Percentiles rank a stretch among this genome's conserved stretches.
These are phyloP conservation scores for Bombus impatiens DNA, from an alignment of 1,140 invertebrate genomes.

Conservation along the genomic window DNA sequence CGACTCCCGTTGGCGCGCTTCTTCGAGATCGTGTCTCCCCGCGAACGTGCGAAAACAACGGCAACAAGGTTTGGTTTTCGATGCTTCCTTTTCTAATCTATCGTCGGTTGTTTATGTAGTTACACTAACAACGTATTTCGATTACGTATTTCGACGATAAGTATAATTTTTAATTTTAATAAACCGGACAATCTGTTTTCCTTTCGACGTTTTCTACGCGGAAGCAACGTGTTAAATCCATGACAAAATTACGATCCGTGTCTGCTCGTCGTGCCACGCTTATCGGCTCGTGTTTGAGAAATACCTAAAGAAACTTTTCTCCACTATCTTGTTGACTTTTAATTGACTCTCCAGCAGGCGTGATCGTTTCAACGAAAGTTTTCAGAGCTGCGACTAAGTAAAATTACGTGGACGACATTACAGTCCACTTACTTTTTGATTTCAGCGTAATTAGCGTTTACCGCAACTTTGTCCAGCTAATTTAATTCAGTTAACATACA, in stretches of 20 bases:
- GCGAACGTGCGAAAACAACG: no score
- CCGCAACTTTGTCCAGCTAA: neutral
- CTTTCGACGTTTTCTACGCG: neutral
- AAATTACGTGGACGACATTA: slow-evolving; percentile 19
- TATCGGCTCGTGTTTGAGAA: slow-evolving; percentile 10
- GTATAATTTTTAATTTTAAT: no score
- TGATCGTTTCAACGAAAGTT: slow-evolving; percentile 17
- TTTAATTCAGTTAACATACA: neutral
- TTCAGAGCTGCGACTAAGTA: slow-evolving; percentile 11
- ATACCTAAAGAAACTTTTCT: slow-evolving; percentile 2
- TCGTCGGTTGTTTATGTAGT: no score
- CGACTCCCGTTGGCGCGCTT: no score
- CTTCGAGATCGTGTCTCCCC: no score
- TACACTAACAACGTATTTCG: no score
- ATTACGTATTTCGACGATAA: no score
- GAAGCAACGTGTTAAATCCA: neutral
- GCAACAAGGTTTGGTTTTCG: neutral
- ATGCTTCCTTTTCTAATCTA: neutral
- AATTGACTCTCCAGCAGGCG: slow-evolving; percentile 19
- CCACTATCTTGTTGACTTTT: slow-evolving; percentile 26
- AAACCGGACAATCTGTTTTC: no score
- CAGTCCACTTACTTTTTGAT: slow-evolving; percentile 22
- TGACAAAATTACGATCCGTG: neutral
- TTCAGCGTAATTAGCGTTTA: slow-evolving; percentile 17
- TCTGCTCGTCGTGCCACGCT: neutral